These are phyloP conservation scores for Passer domesticus DNA, from an alignment of 2,113 vertebrate species.

Conservation along the genomic window DNA sequence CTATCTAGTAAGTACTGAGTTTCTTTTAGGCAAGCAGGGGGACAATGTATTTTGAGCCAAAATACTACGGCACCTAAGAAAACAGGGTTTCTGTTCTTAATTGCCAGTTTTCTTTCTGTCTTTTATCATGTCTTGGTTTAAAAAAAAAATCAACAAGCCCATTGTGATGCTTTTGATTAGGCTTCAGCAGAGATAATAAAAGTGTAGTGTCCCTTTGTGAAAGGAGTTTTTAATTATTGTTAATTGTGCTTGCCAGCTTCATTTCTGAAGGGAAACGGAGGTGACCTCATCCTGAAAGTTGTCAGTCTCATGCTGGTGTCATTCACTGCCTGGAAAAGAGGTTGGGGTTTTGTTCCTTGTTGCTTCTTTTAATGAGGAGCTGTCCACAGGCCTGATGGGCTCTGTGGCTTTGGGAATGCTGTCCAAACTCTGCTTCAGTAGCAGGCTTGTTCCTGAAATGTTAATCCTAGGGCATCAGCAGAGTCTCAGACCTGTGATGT, in stretches of 20 bases:
- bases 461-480: background rate
- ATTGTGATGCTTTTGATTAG: slow-evolving; percentile 24
- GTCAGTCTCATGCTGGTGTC: slow-evolving; percentile 10
- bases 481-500: background rate
- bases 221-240: slow-evolving; percentile 51
- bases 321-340: background rate
- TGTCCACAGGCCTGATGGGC: background rate
- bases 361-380: slow-evolving; percentile 14
- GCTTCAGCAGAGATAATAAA: slow-evolving; percentile 27
- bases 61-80: background rate
- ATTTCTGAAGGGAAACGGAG: slow-evolving; percentile 12
- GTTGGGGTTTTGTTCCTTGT: background rate
- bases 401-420: background rate
- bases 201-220: slow-evolving; percentile 55
- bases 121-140: background rate
- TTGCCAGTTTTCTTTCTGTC: background rate
- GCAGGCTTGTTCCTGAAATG: background rate
- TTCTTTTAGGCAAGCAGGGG: background rate
- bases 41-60: background rate
- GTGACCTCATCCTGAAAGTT: slow-evolving; percentile 51
- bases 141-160: background rate
- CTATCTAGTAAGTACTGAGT: background rate
- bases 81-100: background rate
- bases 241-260: slow-evolving; percentile 24
- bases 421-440: background rate